These are phyloP conservation scores for Rhagonycha lutea DNA, from an alignment of 2,888 invertebrate genomes.

Conservation along the genomic window DNA sequence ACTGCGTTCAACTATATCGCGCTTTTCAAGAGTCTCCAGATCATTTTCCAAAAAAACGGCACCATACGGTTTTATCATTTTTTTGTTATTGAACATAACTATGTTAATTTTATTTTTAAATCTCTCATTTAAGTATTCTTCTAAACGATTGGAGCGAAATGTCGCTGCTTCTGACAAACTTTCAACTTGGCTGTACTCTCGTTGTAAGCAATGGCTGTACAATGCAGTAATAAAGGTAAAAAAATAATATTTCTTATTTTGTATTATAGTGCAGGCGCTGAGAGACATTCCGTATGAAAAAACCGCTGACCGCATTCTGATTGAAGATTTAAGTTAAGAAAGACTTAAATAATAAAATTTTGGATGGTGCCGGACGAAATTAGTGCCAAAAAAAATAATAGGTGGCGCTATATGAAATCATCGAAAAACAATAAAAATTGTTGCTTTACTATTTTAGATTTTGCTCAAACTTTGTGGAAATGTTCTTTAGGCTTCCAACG, in stretches of 20 bases:
- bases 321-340: too few relatives aligned
- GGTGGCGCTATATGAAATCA: too few relatives aligned
- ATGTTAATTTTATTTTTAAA: constrained; percentile 1
- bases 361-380: too few relatives aligned
- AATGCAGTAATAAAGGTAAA: neutral
- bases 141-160: constrained; percentile 2
- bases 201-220: neutral
- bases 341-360: too few relatives aligned
- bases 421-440: too few relatives aligned
- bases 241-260: neutral
- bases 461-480: too few relatives aligned
- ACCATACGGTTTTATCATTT: neutral
- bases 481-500: too few relatives aligned
- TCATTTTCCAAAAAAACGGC: neutral
- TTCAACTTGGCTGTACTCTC: neutral
- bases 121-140: neutral
- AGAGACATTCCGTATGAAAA: too few relatives aligned
- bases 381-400: too few relatives aligned
- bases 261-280: neutral
- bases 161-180: neutral
- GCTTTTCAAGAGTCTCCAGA: neutral
- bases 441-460: too few relatives aligned
- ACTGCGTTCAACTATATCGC: neutral
- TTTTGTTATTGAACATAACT: neutral
- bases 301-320: too few relatives aligned